These are phyloP conservation scores for Drosophila setosimentum DNA, from an alignment of 2,888 invertebrate species.

Conservation along the genomic window DNA sequence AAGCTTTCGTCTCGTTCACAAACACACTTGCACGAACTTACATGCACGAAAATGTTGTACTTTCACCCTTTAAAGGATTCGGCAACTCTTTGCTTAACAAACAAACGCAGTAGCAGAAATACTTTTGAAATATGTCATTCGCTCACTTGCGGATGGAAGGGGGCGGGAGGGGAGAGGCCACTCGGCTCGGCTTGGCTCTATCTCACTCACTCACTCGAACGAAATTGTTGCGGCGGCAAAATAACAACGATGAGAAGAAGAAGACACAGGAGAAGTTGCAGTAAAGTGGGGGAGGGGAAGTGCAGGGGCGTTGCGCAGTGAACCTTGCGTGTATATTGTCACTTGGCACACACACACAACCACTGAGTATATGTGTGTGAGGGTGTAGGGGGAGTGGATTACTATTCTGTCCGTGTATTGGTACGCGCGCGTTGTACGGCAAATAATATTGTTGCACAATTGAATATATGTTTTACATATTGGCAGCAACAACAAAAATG, in stretches of 20 bases:
- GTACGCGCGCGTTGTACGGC: constrained; percentile 41
- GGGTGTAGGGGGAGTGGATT: background rate
- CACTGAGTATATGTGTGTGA: constrained; percentile 9
- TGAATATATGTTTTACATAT: constrained; percentile 66
- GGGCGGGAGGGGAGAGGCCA: constrained; percentile 9
- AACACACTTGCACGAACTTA: constrained; percentile 39
- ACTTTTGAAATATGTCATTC: constrained; percentile 74
- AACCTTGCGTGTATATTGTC: constrained; percentile 73
- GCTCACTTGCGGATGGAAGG: constrained; percentile 14
- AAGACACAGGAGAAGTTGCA: constrained; percentile 64
- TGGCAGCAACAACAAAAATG: constrained; percentile 40
- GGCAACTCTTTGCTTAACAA: constrained; percentile 30
- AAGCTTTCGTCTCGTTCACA: constrained; percentile 27
- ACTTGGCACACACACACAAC: constrained; percentile 41
- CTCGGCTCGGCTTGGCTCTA: constrained; percentile 30
- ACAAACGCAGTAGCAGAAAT: constrained; percentile 42
- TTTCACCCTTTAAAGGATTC: constrained; percentile 79
- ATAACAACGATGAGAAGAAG: constrained; percentile 72
- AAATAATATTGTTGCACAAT: constrained; percentile 73
- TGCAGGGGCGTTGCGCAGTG: constrained; percentile 73
- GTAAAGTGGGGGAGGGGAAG: constrained; percentile 39
- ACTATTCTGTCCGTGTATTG: constrained; percentile 25
- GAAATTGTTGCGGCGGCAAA: constrained; percentile 73
- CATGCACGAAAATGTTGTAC: constrained; percentile 48
- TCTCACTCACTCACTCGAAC: constrained; percentile 26